Evolutionary conservation across 2,888 invertebrate genomes (phyloP).

Genomic region (Acronicta alni): DNA sequence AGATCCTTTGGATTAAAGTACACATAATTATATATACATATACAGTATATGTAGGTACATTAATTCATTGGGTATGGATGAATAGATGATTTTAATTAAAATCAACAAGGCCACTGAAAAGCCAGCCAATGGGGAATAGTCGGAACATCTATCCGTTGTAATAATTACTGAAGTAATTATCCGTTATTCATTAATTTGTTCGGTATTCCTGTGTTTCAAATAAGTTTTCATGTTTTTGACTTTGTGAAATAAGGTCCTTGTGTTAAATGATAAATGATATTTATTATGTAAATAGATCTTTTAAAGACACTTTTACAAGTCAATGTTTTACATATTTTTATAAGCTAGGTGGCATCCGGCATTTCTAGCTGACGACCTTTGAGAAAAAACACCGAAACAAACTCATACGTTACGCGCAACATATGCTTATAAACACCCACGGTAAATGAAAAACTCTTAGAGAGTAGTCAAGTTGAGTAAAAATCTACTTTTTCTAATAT

Average conservation of each 20-base stretch:
- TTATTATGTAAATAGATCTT: too few relatives aligned
- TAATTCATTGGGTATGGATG: not conserved
- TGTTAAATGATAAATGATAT: too few relatives aligned
- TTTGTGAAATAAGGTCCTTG: conserved; percentile 8
- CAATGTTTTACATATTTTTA: too few relatives aligned
- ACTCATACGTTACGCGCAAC: too few relatives aligned
- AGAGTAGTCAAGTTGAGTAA: too few relatives aligned
- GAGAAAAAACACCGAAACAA: too few relatives aligned
- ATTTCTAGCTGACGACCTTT: too few relatives aligned
- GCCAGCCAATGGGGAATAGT: conserved; percentile 14
- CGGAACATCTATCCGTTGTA: conserved; percentile 28
- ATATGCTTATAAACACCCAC: too few relatives aligned
- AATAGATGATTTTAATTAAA: conserved; percentile 34
- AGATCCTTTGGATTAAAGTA: not conserved
- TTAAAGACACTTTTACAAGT: too few relatives aligned
- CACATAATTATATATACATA: not conserved
- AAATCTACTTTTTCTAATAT: too few relatives aligned
- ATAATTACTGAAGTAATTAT: conserved; percentile 40
- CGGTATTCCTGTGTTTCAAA: conserved; percentile 30
- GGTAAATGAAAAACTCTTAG: too few relatives aligned
- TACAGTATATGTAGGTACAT: not conserved
- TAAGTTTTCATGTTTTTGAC: conserved; percentile 21
- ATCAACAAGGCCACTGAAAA: conserved; percentile 24
- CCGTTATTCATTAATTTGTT: conserved; percentile 18
- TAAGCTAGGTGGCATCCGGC: too few relatives aligned